A percentile compares a stretch with the other conserved stretches of the same genome.
phyloP scores from a whole-genome alignment of 2,888 invertebrate genomes.

The Tiliacea citrago region DNA sequence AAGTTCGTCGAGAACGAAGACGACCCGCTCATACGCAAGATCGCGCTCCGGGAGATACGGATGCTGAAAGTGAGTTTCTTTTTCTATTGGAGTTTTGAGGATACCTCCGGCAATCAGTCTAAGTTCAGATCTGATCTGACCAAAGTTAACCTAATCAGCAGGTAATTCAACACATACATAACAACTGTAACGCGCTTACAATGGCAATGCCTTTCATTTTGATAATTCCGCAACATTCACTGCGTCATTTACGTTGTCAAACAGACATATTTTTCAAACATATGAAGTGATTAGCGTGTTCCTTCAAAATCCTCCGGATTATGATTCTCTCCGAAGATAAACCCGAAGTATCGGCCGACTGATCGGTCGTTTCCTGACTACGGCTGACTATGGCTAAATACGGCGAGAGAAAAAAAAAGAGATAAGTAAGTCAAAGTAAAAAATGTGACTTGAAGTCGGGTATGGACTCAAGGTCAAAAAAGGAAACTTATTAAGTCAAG shows the following conservation, averaged over 20 bases:
- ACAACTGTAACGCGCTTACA: background rate
- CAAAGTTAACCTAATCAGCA: background rate
- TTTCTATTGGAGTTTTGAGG: no score
- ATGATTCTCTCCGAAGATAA: background rate
- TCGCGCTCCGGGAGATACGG: constrained; percentile 98
- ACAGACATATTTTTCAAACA: background rate
- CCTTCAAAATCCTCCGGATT: background rate
- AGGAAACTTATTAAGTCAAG: no score
- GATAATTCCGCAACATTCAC: background rate
- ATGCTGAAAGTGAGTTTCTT: constrained; percentile 95
- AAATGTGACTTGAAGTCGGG: no score
- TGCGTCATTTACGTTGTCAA: background rate
- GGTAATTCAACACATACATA: background rate
- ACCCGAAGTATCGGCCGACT: no score
- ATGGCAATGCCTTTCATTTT: background rate
- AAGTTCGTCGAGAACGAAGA: constrained; percentile 99
- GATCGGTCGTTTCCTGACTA: no score
- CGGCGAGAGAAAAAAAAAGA: no score
- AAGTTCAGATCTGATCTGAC: background rate
- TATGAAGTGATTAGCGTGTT: background rate
- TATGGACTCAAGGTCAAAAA: no score
- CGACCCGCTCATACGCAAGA: constrained; percentile 98
- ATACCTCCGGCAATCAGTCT: no score
- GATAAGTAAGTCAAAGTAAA: no score
- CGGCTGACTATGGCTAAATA: no score